Percentiles rank a stretch among this genome's conserved stretches.
Conservation (phyloP, 2,888 invertebrate species). For the Xestia sexstrigata region DNA sequence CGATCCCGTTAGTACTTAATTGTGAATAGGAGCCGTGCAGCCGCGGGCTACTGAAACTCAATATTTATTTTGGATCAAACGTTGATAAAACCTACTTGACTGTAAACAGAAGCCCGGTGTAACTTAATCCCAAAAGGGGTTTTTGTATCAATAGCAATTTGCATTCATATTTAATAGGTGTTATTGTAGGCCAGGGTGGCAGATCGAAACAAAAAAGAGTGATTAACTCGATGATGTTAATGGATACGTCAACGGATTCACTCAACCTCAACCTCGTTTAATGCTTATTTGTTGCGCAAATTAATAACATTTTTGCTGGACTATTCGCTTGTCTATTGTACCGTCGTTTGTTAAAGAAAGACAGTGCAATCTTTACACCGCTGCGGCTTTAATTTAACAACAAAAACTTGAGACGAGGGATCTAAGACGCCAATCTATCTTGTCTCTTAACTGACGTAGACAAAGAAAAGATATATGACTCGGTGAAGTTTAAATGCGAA, state of each 20-base stretch:
- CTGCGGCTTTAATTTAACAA: conserved; percentile 55
- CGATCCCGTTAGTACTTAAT: conserved; percentile 44
- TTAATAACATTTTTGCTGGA: conserved; percentile 3
- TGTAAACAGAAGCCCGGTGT: conserved; percentile 63
- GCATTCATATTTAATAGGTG: conserved; percentile 56
- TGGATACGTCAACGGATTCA: conserved; percentile 18
- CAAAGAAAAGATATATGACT: conserved; percentile 61
- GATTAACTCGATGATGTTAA: conserved; percentile 21
- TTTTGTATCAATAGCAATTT: conserved; percentile 65
- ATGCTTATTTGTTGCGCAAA: conserved; percentile 6
- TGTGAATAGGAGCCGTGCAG: conserved; percentile 23
- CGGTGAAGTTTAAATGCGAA: conserved; percentile 61
- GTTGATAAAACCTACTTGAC: conserved; percentile 59
- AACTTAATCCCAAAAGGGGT: conserved; percentile 65
- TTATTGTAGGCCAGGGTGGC: conserved; percentile 34
- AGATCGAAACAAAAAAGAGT: conserved; percentile 29
- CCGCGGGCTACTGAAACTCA: conserved; percentile 57
- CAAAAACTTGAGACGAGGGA: conserved; percentile 57
- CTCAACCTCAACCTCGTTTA: conserved; percentile 10
- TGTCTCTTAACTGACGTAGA: conserved; percentile 58
- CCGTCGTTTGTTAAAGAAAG: conserved; percentile 19
- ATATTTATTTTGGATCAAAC: conserved; percentile 69
- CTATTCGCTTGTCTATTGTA: conserved; percentile 3
- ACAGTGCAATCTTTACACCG: conserved; percentile 43
- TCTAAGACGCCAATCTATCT: conserved; percentile 61